Percentiles rank a stretch among this genome's conserved stretches.
These are phyloP conservation scores for Drosophila hawaiiensis DNA, from an alignment of 2,888 invertebrate genomes.

Conservation along the genomic window DNA sequence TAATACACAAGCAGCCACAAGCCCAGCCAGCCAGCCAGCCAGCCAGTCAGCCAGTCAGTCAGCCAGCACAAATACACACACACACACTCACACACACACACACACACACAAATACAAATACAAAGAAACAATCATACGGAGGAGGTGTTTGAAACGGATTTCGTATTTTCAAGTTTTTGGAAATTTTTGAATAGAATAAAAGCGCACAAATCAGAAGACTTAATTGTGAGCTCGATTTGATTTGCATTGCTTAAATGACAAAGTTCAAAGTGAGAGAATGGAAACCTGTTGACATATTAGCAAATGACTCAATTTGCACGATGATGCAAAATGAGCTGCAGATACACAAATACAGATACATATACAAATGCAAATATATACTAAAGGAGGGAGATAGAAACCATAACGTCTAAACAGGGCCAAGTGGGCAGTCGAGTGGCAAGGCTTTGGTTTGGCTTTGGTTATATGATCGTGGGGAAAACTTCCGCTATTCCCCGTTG, in stretches of 20 bases:
- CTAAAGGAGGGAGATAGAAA: neutral
- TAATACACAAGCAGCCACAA: conserved; percentile 59
- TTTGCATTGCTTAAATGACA: conserved; percentile 49
- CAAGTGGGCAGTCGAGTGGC: conserved; percentile 57
- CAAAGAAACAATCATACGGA: conserved; percentile 1
- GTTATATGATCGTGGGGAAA: conserved; percentile 23
- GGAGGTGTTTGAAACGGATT: conserved; percentile 31
- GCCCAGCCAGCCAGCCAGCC: conserved; percentile 8
- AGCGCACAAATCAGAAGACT: conserved; percentile 10
- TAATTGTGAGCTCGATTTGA: conserved; percentile 15
- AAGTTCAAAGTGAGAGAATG: conserved; percentile 40
- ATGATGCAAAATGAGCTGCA: conserved; percentile 7
- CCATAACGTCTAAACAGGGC: conserved; percentile 42
- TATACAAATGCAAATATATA: neutral
- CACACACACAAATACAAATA: conserved; percentile 12
- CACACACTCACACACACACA: conserved; percentile 27
- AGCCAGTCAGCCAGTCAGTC: neutral
- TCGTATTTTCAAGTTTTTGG: conserved; percentile 31
- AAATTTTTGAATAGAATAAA: conserved; percentile 27
- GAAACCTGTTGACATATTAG: conserved; percentile 33
- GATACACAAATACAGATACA: neutral
- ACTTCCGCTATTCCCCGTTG: conserved; percentile 26
- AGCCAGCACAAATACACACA: conserved; percentile 17
- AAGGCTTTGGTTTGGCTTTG: conserved; percentile 44
- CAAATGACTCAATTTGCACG: conserved; percentile 55